Base-by-base conservation (phyloP, 2,113 vertebrate species). In the Theristicus caerulescens region DNA sequence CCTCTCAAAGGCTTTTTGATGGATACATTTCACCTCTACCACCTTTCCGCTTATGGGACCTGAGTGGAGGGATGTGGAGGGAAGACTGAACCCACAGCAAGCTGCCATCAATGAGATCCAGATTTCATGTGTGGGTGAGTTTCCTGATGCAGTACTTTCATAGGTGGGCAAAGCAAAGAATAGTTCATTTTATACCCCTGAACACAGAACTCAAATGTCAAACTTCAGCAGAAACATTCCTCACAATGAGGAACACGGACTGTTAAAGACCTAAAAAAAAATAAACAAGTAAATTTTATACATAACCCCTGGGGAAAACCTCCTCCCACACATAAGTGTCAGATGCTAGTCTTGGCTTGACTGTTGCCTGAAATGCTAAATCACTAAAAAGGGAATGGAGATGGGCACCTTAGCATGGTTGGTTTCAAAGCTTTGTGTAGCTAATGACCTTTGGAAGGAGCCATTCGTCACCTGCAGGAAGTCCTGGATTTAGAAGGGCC, bases 341-440 rank as follows among this genome's bases (percentile, higher is more conserved):
- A 90, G 82, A 80, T 82, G 57, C 82, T 88, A 40, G 59, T 82
- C 78, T 85, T 95, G 73, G 62, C 73, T 96, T 89, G 77, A 76
- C 61, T 87, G 70, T 62, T 86, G 46, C 51, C 58, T 92, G 65
- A 79, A 90, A 95, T 70, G 25, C 17, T 93, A 70, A 80, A 88
- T 40, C 54, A 73, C 13, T 82, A 40, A 49, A 85, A 85, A 62
- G 9, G 40, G 46, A 58, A 95, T 66, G 62, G 55, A 79, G 52
- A 62, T 34, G 67, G 16, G 26, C 38, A 49, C 27, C 61, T 70
- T 40, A 86, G 55, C 29, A 5, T 54, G 38, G 24, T 26, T 52
- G 52, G 14, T 26, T 91, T 59, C 52, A 88, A 86, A 83, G 71
- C 32, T 74, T 31, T 82, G 31, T 54, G 61, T 14, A 86, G 59